Base-by-base conservation (phyloP, 23 tunicate species). In the Halocynthia roretzi region DNA sequence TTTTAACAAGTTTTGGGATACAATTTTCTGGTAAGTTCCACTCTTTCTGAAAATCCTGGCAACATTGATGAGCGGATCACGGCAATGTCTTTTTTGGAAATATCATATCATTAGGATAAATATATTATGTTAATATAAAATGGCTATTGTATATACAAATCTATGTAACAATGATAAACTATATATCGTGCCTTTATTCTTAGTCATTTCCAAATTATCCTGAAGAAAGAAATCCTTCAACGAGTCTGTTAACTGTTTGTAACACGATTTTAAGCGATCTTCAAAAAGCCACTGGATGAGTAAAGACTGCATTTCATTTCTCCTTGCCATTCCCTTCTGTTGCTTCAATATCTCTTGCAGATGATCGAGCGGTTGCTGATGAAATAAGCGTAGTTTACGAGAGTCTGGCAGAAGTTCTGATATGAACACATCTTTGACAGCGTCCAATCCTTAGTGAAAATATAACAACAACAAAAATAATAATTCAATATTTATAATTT, bases 221-320 rank as follows among this genome's bases (percentile, higher is more conserved):
- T 63, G 82, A 50, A 89, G 55, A 48, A 74, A 74, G 21, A 91
- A 67, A 10, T 57, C 73, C 9, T 51, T 18, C 50, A 91, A n/a
- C 15, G 19, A 51, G 31, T 85, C 81, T 8, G 82, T 72, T 49
- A 81, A 72, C 19, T 53, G 51, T 52, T 40, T 51, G 21, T 81
- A 51, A 14, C 78, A 48, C 10, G 15, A 11, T 66, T 91, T 91
- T n/a, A 91, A 55, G 7, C 53, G 62, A 67, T 85, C 82, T 72
- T 91, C 97, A 77, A 61, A 91, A 6, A 60, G 62, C 97, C 97
- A 91, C 23, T 78, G 12, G n/a, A 91, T 85, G 12, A 74, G 22
- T 50, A 22, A 15, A 21, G 40, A 22, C 18, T 74, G 78, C 18
- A 74, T 74, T 54, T 74, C 64, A 8, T 19, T 22, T 54, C 78